Evolutionary conservation across 2,113 vertebrate species (phyloP).

Genomic region (Plotosus lineatus): DNA sequence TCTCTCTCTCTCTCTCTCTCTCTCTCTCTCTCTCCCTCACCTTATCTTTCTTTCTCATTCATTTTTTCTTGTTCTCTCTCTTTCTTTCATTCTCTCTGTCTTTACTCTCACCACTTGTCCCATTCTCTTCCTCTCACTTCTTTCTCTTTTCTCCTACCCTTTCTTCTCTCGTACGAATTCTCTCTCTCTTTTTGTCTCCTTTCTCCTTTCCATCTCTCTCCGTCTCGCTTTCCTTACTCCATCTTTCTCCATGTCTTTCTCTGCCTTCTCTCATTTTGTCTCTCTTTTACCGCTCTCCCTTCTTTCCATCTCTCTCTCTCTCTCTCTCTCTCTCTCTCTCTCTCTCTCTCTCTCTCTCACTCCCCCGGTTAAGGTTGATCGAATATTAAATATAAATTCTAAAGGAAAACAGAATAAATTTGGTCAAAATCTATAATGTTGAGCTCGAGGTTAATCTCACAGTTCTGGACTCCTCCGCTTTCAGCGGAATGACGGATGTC

Average conservation of each 20-base stretch:
- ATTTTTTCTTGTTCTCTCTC: too few relatives aligned
- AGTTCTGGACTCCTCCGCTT: slow-evolving; percentile 36
- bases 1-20: too few relatives aligned
- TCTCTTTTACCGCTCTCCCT: not conserved
- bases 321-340: not conserved
- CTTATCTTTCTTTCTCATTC: too few relatives aligned
- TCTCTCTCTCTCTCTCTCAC: not conserved
- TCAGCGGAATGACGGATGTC: slow-evolving; percentile 13
- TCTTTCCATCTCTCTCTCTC: not conserved
- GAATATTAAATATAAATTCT: slow-evolving; percentile 22
- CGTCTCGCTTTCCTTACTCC: too few relatives aligned
- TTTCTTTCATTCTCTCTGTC: too few relatives aligned
- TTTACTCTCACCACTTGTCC: too few relatives aligned
- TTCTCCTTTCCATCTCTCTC: too few relatives aligned
- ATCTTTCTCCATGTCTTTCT: too few relatives aligned
- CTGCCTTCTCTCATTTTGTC: not conserved
- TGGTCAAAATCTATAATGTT: slow-evolving; percentile 38
- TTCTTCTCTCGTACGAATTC: too few relatives aligned
- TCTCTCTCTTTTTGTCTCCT: not conserved
- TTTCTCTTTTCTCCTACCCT: too few relatives aligned
- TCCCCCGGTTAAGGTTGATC: not conserved
- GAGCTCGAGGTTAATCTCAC: slow-evolving; percentile 45
- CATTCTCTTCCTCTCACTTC: too few relatives aligned
- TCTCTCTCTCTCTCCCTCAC: too few relatives aligned
- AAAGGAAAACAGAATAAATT: slow-evolving; percentile 15